Base-by-base conservation (phyloP, 2,797 vertebrate species). In the Microchirus variegatus region DNA sequence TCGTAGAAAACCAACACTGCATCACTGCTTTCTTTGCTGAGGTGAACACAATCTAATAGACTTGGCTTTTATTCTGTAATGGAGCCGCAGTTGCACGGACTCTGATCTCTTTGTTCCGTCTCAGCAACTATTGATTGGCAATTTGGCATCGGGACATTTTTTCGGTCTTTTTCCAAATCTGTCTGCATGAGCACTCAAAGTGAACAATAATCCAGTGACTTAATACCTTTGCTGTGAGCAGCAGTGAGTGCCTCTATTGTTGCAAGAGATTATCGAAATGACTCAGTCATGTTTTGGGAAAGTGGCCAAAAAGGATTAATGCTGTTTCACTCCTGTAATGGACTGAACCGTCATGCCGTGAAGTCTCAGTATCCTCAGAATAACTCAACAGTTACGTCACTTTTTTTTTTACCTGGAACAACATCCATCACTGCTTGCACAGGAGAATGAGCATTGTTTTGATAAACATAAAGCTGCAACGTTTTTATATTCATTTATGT, bases 231-330 rank as follows among this genome's bases (percentile, higher is more conserved):
- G 10, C 49, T 66, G 40, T 66, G 12, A 71, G 45, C 60, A 42
- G 53, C 58, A 62, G 44, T 66, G 56, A 84, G 69, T 63, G 68
- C 41, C 53, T 70, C 72, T 58, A 53, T 81, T 88, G 76, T 89
- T 75, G 61, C 41, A 1, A 17, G 9, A 65, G 75, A 84, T 80
- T 74, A 78, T 50, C 53, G 62, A 63, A 73, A 76, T 68, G 58
- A 37, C 65, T 65, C 43, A 26, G 51, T 62, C 71, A 72, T 45
- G 63, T 81, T 84, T 80, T 59, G 53, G 81, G 68, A 81, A 52
- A 3, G 12, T 47, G 64, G 73, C 80, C 78, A 76, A 77, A 76
- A 77, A 59, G 82, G 84, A 85, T 85, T 67, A 85, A 65, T 55
- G 70, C 61, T 68, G 76, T 78, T 61, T 78, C 70, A 67, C 53